Conservation (phyloP, 2,888 invertebrate genomes). For the Orthosia gothica region DNA sequence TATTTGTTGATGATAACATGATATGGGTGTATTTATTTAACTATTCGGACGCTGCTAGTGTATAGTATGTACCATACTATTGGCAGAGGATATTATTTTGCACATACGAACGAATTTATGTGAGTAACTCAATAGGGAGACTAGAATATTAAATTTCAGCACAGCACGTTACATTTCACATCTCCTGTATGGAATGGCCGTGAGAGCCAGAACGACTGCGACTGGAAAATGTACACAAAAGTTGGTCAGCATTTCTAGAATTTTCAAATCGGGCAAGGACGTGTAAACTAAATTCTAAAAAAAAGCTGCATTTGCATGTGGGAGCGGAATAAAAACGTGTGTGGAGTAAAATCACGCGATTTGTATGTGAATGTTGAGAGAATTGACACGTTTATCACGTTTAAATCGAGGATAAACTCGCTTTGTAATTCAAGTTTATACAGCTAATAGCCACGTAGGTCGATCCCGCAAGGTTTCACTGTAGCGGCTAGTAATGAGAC, state of each 20-base stretch:
- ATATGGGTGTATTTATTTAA: neutral
- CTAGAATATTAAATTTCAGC: neutral
- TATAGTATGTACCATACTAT: neutral
- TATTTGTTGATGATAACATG: neutral
- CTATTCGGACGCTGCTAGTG: neutral
- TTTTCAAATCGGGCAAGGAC: no score
- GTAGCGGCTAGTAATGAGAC: constrained; percentile 37
- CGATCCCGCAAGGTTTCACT: neutral
- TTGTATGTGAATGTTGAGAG: neutral
- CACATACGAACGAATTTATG: neutral
- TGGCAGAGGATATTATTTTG: neutral
- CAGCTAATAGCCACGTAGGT: neutral
- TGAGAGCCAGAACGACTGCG: no score
- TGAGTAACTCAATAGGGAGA: neutral
- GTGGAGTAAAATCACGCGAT: neutral
- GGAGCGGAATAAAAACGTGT: no score
- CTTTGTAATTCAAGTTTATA: neutral
- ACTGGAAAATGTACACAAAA: no score
- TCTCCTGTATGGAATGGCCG: neutral
- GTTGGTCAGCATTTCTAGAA: no score
- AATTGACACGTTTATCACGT: no score
- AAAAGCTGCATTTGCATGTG: no score
- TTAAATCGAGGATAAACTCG: no score
- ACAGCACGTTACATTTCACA: constrained; percentile 2
- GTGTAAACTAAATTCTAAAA: no score